Conservation (phyloP, 2,888 invertebrate species). For the Dryocosmus kuriphilus region DNA sequence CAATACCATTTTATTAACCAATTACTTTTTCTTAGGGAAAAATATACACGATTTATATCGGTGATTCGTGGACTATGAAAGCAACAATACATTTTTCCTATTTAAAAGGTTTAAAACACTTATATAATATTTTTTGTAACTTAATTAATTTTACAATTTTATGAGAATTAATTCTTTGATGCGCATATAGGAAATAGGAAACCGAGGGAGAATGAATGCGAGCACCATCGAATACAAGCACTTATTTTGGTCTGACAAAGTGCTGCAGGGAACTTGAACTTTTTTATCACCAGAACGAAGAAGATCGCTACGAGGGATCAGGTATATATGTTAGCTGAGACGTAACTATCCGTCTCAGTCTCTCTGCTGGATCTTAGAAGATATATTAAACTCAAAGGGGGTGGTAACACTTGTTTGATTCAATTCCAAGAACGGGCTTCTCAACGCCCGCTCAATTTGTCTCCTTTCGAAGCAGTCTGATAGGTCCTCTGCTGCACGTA, state of each 20-base stretch:
- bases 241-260: conserved; percentile 32
- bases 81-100: no score
- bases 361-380: conserved; percentile 64
- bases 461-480: conserved; percentile 52
- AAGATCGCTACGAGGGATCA: conserved; percentile 46
- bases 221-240: neutral
- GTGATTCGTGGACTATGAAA: neutral
- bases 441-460: conserved; percentile 69
- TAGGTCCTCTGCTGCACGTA: neutral
- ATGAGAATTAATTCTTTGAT: neutral
- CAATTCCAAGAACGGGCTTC: conserved; percentile 70
- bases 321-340: conserved; percentile 50
- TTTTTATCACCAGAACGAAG: conserved; percentile 32
- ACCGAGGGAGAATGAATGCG: neutral
- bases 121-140: neutral
- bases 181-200: neutral
- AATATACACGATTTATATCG: neutral
- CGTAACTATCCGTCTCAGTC: conserved; percentile 67
- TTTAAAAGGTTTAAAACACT: no score
- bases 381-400: conserved; percentile 69
- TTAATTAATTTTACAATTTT: neutral
- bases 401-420: conserved; percentile 75
- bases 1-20: neutral
- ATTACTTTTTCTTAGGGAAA: neutral
- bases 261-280: conserved; percentile 24